These are phyloP conservation scores for Agriopis aurantiaria DNA, from an alignment of 2,888 invertebrate genomes.

Conservation along the genomic window DNA sequence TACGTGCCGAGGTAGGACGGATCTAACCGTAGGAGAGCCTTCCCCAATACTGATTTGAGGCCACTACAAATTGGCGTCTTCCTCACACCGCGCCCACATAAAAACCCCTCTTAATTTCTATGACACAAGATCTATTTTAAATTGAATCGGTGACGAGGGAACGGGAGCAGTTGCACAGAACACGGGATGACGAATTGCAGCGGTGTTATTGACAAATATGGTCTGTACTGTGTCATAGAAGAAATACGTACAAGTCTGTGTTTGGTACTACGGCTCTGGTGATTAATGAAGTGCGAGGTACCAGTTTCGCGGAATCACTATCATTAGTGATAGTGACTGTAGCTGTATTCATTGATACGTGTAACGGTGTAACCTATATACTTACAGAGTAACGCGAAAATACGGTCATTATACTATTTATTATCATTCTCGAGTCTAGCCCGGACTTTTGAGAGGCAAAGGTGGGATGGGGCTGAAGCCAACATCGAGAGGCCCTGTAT, in stretches of 20 bases:
- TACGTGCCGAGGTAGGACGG: constrained; percentile 61
- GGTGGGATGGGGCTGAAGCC: no score
- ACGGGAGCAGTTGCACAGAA: constrained; percentile 63
- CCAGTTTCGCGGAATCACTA: constrained; percentile 20
- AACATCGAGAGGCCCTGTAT: no score
- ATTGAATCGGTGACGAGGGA: constrained; percentile 60
- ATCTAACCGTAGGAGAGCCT: constrained; percentile 76
- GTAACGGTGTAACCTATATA: not conserved
- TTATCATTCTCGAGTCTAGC: no score
- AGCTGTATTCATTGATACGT: not conserved
- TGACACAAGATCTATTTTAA: constrained; percentile 67
- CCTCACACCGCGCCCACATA: constrained; percentile 66
- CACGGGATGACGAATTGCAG: constrained; percentile 68
- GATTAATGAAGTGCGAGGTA: constrained; percentile 36
- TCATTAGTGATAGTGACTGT: constrained; percentile 10
- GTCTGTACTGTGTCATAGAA: constrained; percentile 23
- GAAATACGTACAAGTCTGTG: not conserved
- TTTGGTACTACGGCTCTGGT: constrained; percentile 10
- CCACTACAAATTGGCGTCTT: constrained; percentile 82
- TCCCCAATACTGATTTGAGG: constrained; percentile 84
- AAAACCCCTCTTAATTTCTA: constrained; percentile 73
- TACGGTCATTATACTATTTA: no score
- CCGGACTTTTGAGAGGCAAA: no score
- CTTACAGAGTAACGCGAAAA: no score
- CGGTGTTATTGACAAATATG: constrained; percentile 35